These are phyloP conservation scores for Zelostemma sp. DNA, from an alignment of 1,140 invertebrate genomes.

Conservation along the genomic window DNA sequence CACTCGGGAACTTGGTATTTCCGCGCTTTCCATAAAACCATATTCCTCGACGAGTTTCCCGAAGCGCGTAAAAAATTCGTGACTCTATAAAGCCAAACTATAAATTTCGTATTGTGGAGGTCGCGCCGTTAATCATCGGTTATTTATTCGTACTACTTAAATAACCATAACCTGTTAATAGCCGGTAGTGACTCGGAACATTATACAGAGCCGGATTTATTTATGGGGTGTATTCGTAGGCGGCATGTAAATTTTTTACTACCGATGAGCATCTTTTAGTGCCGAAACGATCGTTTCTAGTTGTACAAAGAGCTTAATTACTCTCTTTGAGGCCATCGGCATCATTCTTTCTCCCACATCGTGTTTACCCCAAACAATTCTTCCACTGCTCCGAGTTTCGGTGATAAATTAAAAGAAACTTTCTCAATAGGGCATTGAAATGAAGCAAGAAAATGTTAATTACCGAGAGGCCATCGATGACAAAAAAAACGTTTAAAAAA, in stretches of 20 bases:
- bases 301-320: constrained; percentile 16
- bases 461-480: constrained; percentile 15
- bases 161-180: constrained; percentile 64
- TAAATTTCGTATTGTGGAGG: too few relatives aligned
- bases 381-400: background rate
- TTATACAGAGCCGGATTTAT: constrained; percentile 55
- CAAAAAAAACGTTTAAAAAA: constrained; percentile 24
- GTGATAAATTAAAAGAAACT: background rate
- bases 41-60: too few relatives aligned
- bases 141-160: constrained; percentile 63
- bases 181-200: constrained; percentile 48
- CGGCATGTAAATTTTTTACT: constrained; percentile 56
- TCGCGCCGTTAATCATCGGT: constrained; percentile 49
- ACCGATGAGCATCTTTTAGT: constrained; percentile 37
- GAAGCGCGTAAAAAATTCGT: too few relatives aligned
- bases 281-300: constrained; percentile 23
- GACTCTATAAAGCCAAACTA: too few relatives aligned
- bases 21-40: too few relatives aligned
- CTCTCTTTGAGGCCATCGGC: background rate
- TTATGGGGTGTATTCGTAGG: constrained; percentile 62
- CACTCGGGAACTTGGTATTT: constrained; percentile 42
- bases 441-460: constrained; percentile 14
- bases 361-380: constrained; percentile 2
- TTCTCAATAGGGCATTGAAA: background rate
- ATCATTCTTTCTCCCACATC: background rate